A percentile compares a stretch with the other conserved stretches of the same genome.
Evolutionary conservation across 2,113 vertebrate genomes (phyloP).

Genomic region (Toxostoma redivivum): DNA sequence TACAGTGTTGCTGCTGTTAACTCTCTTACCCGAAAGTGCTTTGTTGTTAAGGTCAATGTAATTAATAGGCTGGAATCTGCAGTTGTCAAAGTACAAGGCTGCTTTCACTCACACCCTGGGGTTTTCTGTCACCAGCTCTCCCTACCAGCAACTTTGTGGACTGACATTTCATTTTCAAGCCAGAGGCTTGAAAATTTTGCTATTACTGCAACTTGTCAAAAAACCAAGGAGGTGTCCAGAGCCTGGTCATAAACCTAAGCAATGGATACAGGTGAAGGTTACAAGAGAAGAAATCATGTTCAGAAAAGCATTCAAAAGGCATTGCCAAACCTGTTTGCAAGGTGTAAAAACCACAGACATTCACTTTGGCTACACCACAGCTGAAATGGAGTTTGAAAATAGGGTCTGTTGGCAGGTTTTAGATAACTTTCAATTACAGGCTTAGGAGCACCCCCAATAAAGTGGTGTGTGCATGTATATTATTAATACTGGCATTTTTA

Average conservation of each 20-base stretch:
- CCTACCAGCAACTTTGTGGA: not conserved
- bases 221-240: not conserved
- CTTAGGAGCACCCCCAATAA: not conserved
- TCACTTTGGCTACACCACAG: not conserved
- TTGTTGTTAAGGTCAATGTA: conserved; percentile 18
- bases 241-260: not conserved
- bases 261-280: not conserved
- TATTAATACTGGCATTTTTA: not conserved
- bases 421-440: not conserved
- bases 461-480: not conserved
- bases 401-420: not conserved
- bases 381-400: not conserved
- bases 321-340: not conserved
- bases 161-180: conserved; percentile 32
- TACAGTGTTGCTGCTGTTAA: not conserved
- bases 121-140: conserved; percentile 38
- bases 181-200: conserved; percentile 29
- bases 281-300: not conserved
- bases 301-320: not conserved
- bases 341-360: not conserved
- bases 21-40: not conserved
- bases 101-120: conserved; percentile 3
- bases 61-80: conserved; percentile 32
- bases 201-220: conserved; percentile 12
- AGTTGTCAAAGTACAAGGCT: not conserved